Evolutionary conservation across 92 coral and sea anemone species (phyloP).

Genomic region (Palythoa heliodiscus): DNA sequence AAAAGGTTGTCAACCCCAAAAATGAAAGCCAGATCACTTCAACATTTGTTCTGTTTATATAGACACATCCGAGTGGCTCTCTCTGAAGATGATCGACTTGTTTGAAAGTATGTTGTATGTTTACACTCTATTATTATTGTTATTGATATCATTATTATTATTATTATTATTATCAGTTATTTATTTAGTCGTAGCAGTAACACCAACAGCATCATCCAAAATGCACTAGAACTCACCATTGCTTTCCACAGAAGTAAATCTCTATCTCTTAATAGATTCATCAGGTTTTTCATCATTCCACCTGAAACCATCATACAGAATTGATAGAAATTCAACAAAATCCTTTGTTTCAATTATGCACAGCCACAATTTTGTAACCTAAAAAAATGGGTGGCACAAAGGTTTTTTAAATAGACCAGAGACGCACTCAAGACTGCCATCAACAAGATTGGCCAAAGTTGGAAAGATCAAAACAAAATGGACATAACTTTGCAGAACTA

Average conservation of each 20-base stretch:
- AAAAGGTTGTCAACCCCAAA: not conserved
- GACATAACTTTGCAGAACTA: not conserved
- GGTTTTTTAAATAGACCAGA: not conserved
- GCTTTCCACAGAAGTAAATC: constrained; percentile 81
- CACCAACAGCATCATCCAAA: not conserved
- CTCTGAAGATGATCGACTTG: no score
- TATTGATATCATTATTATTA: no score
- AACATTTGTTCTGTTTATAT: not conserved
- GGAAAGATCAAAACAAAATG: not conserved
- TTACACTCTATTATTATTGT: no score
- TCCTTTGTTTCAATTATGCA: not conserved
- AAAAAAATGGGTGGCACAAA: not conserved
- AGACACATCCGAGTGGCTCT: no score
- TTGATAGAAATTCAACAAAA: not conserved
- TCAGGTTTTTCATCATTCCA: constrained; percentile 80
- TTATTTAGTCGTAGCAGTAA: no score
- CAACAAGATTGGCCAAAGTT: not conserved
- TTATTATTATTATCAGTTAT: no score
- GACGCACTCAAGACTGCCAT: not conserved
- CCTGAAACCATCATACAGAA: constrained; percentile 53
- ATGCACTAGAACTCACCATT: constrained; percentile 57
- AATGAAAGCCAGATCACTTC: not conserved
- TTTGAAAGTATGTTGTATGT: no score
- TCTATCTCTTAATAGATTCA: constrained; percentile 79
- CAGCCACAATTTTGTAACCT: not conserved